These are phyloP conservation scores for Xanthorhoe designata DNA, from an alignment of 2,888 invertebrate genomes.

Conservation along the genomic window DNA sequence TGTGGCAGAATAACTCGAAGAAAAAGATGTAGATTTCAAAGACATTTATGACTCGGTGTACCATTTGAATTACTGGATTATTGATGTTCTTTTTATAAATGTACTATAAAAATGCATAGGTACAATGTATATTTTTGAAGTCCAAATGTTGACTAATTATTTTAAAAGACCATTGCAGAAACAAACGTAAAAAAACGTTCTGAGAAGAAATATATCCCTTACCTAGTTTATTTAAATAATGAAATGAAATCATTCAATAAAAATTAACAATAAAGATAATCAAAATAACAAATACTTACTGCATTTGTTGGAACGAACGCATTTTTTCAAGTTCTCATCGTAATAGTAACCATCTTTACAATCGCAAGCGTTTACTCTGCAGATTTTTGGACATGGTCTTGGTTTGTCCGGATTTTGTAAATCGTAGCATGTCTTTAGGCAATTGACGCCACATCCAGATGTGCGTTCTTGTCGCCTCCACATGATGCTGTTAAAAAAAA, in stretches of 20 bases:
- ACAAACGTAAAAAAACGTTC: no score
- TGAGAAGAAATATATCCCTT: no score
- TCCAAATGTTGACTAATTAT: no score
- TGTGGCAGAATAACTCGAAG: slow-evolving; percentile 1
- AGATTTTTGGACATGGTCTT: slow-evolving; percentile 18
- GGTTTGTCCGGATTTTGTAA: neutral
- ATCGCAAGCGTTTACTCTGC: slow-evolving; percentile 37
- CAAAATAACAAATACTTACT: slow-evolving; percentile 43
- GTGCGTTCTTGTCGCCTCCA: neutral
- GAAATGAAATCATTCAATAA: neutral
- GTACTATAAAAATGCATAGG: no score
- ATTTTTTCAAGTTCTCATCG: slow-evolving; percentile 34
- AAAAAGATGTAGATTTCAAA: neutral
- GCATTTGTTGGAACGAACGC: slow-evolving; percentile 39
- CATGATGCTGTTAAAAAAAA: slow-evolving; percentile 42
- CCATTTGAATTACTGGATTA: no score
- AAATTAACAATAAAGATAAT: neutral
- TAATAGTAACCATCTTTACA: slow-evolving; percentile 40
- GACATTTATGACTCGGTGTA: no score
- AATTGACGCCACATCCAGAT: neutral
- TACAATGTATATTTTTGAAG: no score
- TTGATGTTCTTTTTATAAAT: no score
- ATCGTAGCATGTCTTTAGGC: neutral
- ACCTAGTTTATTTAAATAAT: no score
- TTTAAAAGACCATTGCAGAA: no score